Base-by-base conservation (phyloP, 2,113 vertebrate genomes). In the Mirza zaza region DNA sequence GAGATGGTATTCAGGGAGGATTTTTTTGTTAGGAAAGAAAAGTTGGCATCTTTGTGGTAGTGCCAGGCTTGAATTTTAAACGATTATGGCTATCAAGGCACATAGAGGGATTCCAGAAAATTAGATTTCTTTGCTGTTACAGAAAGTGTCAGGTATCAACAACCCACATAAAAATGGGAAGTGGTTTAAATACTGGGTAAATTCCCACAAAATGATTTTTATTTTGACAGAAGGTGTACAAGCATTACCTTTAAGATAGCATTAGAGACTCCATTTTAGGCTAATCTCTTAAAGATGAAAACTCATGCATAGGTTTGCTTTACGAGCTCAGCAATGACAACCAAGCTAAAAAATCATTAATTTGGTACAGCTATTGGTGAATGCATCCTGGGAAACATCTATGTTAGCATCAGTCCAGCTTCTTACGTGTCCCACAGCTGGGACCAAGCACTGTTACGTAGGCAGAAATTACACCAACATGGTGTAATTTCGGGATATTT, bases 1-100 rank as follows among this genome's bases (percentile, higher is more conserved):
- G 48, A 76, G 10, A 73, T 45, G 27, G 34, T 52, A 65, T 84
- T 88, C 36, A 96, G 70, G 84, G 68, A 94, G n/a, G 45, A 27
- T 50, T 88, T 95, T 50, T 86, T 94, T 65, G 48, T 80, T 90
- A 68, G 57, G 57, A 95, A 97, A 57, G 80, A 91, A 87, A 42
- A 75, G 70, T 68, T 77, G 77, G 36, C 17, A 67, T 92, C 71
- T 81, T 75, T 87, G 32, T 48, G 34, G 18, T 90, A n/a, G 10
- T 23, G 3, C 4, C 15, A 48, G 18, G 5, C 59, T 87, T 80
- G 82, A 96, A 86, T 97, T 92, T 95, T 94, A 91, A 96, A 48
- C 82, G 25, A n/a, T 75, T 42, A 0, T 71, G 17, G 18, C 71
- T 65, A 39, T 34, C 68, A 65, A 89, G 75, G 39, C n/a, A 70